phyloP scores from a whole-genome alignment of 2,888 invertebrate genomes.

The Nephrotoma appendiculata region DNA sequence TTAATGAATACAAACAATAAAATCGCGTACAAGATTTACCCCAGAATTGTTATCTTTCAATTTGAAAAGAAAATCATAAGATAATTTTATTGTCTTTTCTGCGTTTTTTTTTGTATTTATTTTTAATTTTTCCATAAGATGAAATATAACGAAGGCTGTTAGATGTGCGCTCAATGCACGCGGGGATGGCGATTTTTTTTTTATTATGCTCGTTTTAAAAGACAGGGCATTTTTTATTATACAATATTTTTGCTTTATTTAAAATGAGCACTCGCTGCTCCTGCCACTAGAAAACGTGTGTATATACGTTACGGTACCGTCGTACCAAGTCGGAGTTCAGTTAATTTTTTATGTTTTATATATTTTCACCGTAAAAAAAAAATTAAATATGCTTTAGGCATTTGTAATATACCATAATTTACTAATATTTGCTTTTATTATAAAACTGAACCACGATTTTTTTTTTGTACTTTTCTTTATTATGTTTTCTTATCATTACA shows the following conservation, averaged over 20 bases:
- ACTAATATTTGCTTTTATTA: constrained; percentile 6
- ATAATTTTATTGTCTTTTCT: background rate
- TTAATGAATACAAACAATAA: background rate
- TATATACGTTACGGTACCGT: background rate
- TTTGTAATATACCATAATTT: constrained; percentile 5
- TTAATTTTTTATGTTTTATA: background rate
- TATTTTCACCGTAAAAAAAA: constrained; percentile 3
- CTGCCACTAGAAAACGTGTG: background rate
- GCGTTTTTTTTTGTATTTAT: background rate
- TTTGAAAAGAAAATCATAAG: background rate
- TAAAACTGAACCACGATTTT: background rate
- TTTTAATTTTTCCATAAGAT: background rate
- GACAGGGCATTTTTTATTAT: background rate
- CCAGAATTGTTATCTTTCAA: background rate
- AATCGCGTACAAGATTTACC: background rate
- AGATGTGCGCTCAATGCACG: background rate
- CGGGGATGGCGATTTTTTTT: background rate
- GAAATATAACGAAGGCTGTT: background rate
- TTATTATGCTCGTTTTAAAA: background rate
- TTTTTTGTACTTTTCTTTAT: constrained; percentile 1
- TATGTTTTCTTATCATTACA: constrained; percentile 5
- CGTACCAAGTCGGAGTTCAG: background rate
- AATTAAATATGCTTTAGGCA: constrained; percentile 5
- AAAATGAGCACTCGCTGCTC: background rate
- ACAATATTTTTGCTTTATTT: background rate